These are phyloP conservation scores for Dolichoris vasculosae DNA, from an alignment of 1,140 invertebrate genomes.

Conservation along the genomic window DNA sequence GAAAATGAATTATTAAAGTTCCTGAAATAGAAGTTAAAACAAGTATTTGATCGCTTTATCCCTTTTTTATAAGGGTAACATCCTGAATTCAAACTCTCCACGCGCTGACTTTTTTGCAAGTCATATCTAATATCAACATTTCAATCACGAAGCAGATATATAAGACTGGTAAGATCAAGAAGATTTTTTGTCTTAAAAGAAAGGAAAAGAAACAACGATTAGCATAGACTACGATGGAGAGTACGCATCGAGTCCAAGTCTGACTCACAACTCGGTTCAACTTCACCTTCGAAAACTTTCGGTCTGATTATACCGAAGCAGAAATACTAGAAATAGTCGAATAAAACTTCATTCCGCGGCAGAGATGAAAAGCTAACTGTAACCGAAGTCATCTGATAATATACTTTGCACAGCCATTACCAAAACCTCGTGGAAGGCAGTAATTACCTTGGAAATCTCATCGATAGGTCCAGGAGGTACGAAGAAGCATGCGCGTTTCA, in stretches of 20 bases:
- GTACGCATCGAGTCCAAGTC: background rate
- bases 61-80: slow-evolving; percentile 31
- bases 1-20: slow-evolving; percentile 47
- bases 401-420: slow-evolving; percentile 14
- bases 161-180: slow-evolving; percentile 27
- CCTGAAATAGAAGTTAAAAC: slow-evolving; percentile 31
- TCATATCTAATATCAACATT: slow-evolving; percentile 46
- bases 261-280: background rate
- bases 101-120: slow-evolving; percentile 34
- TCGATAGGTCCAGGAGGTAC: slow-evolving; percentile 22
- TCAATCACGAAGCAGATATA: slow-evolving; percentile 30
- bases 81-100: slow-evolving; percentile 29
- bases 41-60: slow-evolving; percentile 45
- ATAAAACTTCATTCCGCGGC: slow-evolving; percentile 36
- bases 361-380: slow-evolving; percentile 43
- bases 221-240: slow-evolving; percentile 20
- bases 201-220: slow-evolving; percentile 10
- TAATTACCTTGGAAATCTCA: slow-evolving; percentile 35
- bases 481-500: background rate
- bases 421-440: slow-evolving; percentile 26
- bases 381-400: slow-evolving; percentile 36
- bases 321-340: background rate
- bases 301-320: background rate
- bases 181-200: slow-evolving; percentile 15
- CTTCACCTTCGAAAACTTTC: slow-evolving; percentile 31